Percentiles rank a stretch among this genome's conserved stretches.
Evolutionary conservation across 2,113 vertebrate genomes (phyloP).

Genomic region (Salvelinus fontinalis): DNA sequence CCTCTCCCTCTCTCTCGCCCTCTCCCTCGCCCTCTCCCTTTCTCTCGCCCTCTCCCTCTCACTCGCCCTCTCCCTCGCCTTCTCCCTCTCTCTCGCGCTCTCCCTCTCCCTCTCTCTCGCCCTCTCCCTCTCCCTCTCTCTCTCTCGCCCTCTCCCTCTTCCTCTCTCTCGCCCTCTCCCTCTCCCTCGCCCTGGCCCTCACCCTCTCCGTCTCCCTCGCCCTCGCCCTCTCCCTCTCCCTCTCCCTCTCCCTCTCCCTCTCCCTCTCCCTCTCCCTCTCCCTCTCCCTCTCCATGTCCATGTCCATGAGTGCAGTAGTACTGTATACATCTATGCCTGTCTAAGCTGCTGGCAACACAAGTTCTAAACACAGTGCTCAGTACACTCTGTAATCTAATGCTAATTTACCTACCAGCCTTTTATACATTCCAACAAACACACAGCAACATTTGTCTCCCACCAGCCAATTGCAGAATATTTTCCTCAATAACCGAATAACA

Average conservation of each 20-base stretch:
- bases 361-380: neutral
- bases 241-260: neutral
- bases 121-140: neutral
- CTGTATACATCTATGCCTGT: neutral
- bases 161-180: too few species aligned
- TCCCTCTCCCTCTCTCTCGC: neutral
- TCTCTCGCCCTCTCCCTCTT: neutral
- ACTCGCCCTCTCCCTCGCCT: neutral
- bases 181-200: neutral
- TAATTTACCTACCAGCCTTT: neutral
- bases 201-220: neutral
- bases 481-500: neutral
- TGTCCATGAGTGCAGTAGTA: neutral
- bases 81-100: too few species aligned
- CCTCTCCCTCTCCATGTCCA: neutral
- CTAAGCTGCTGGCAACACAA: neutral
- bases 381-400: constrained; percentile 14
- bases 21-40: neutral
- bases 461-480: neutral
- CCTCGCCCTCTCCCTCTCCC: neutral
- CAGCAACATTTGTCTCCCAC: neutral
- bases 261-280: neutral
- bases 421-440: neutral
- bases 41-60: too few species aligned
- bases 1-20: neutral